Base-by-base conservation (phyloP, 2,888 invertebrate genomes). In the Galerucella calmariensis region DNA sequence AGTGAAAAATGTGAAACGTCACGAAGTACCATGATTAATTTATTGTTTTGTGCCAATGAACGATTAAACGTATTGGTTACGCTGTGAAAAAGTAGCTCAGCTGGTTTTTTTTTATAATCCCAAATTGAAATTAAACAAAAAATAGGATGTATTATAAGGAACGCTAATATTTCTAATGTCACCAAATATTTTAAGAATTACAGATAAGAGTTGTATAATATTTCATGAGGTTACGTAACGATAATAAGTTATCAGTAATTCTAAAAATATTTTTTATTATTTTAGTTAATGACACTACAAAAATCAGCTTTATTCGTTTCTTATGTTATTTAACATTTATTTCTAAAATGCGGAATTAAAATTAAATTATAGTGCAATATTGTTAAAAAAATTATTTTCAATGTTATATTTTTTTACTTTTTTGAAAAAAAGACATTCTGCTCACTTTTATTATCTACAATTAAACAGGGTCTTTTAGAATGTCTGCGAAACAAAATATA, bases 11-110 rank as follows among this genome's bases (percentile, higher is more conserved):
- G 70, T 76, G 77, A 80, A 79, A 44, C 78, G 75, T 78, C 72
- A 79, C 71, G 78, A 77, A 63, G 76, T 82, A 84, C 81, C 84
- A 82, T 82, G 81, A 84, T 84, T 83, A 67, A 76, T 46, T 75
- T 70, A 72, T 75, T 78, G 70, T 67, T 74, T 69, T 75, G 84
- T 84, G 85, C 84, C 85, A 84, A 84, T 83, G 80, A 80, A 84
- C 84, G 82, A 82, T 84, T 72, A 62, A 74, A 73, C 78, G 78
- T 71, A 76, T 78, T 78, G 76, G 79, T 79, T 74, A 72, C 69
- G 66, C 72, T 69, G 69, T 74, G 61, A 66, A 74, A 62, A 53
- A 66, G 12, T 73, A 68, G 68, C 46, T 67, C 70, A 75, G 67
- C 67, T 69, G 44, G 46, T 63, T 56, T 69, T 44, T 71, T 44